A percentile compares a stretch with the other conserved stretches of the same genome.
These are phyloP conservation scores for Nemapogon koenigi DNA, from an alignment of 2,888 invertebrate genomes.

Conservation along the genomic window DNA sequence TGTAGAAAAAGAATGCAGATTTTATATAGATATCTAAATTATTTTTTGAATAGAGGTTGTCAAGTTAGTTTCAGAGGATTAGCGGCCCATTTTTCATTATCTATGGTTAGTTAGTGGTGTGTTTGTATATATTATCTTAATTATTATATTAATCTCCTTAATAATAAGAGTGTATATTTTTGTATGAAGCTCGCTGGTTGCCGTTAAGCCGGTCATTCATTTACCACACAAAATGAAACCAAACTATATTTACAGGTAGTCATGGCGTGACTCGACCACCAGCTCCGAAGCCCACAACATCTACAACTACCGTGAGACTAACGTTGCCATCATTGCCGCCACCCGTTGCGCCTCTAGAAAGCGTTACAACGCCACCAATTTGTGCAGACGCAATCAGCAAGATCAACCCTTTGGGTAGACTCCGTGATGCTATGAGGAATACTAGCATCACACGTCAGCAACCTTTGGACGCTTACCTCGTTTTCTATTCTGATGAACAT, in stretches of 20 bases:
- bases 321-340: slow-evolving; percentile 24
- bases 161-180: no score
- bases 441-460: slow-evolving; percentile 33
- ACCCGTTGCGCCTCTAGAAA: slow-evolving; percentile 12
- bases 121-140: no score
- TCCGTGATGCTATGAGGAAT: slow-evolving; percentile 59
- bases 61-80: no score
- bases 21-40: no score
- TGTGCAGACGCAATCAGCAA: slow-evolving; percentile 34
- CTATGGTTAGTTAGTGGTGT: no score
- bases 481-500: slow-evolving; percentile 83
- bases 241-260: slow-evolving; percentile 30
- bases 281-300: slow-evolving; percentile 16
- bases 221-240: no score
- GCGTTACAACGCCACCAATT: slow-evolving; percentile 20
- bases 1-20: no score
- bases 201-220: no score
- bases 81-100: no score
- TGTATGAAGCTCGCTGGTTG: no score
- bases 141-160: no score
- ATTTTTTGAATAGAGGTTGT: no score
- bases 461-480: slow-evolving; percentile 73
- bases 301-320: slow-evolving; percentile 25
- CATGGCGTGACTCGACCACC: slow-evolving; percentile 24
- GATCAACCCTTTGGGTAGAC: slow-evolving; percentile 33